Percentiles rank a stretch among this genome's conserved stretches.
phyloP scores from a whole-genome alignment of 2,888 invertebrate species.

The Rambutsinella grinnellia region DNA sequence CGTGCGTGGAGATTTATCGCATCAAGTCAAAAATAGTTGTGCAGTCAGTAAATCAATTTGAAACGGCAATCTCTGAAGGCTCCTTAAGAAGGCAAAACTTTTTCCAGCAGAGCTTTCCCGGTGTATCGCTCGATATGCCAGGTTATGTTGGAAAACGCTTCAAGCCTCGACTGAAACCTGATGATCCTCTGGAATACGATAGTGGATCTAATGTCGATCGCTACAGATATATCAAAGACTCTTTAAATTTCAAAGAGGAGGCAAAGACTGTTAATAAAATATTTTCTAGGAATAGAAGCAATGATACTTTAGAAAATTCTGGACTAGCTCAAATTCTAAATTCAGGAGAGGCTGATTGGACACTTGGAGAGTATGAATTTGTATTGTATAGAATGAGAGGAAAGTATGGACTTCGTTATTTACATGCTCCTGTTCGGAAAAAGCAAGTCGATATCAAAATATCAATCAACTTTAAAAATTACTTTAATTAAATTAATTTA shows the following conservation, averaged over 20 bases:
- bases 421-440: not conserved
- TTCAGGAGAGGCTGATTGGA: conserved; percentile 2
- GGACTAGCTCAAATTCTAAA: not conserved
- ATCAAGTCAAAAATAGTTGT: not conserved
- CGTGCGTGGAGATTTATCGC: not conserved
- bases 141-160: not conserved
- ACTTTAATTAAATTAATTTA: not conserved
- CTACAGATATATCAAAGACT: conserved; percentile 10
- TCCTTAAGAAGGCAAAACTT: not conserved
- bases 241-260: conserved; percentile 20
- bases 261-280: not conserved
- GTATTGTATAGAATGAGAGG: conserved; percentile 13
- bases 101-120: not conserved
- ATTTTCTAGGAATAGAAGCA: not conserved
- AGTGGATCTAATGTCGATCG: conserved; percentile 10
- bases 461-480: no score
- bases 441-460: conserved; percentile 2
- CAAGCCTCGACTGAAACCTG: conserved; percentile 5
- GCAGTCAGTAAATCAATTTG: not conserved
- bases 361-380: conserved; percentile 28
- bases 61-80: not conserved
- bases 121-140: not conserved
- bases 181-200: conserved; percentile 15
- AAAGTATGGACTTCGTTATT: conserved; percentile 15
- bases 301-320: not conserved